Percentiles rank a stretch among this genome's conserved stretches.
These are phyloP conservation scores for Accipiter cooperii DNA, from an alignment of 2,113 vertebrate genomes.

Conservation along the genomic window DNA sequence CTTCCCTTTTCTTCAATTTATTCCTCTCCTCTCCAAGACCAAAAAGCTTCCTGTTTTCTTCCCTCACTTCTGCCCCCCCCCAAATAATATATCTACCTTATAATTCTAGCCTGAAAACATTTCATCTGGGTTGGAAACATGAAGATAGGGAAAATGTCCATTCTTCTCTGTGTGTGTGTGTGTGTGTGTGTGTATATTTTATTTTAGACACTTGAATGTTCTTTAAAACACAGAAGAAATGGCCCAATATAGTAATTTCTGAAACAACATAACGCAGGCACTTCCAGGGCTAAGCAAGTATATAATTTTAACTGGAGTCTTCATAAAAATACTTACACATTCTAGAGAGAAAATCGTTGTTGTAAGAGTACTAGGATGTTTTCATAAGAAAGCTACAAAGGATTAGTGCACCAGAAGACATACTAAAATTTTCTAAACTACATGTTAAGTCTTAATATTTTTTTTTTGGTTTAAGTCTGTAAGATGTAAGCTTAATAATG, in stretches of 20 bases:
- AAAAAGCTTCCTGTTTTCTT: background rate
- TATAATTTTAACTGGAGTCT: background rate
- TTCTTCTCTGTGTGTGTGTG: background rate
- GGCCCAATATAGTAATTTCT: background rate
- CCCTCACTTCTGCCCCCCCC: background rate
- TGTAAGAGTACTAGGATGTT: background rate
- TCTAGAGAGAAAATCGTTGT: background rate
- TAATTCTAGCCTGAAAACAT: background rate
- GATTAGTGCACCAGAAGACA: background rate
- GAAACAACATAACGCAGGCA: background rate
- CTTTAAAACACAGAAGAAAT: background rate
- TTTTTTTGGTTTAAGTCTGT: background rate
- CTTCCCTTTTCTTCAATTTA: background rate
- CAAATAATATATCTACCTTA: background rate
- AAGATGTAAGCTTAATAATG: background rate
- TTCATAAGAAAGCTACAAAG: background rate
- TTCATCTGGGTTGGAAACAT: background rate
- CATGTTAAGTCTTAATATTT: background rate
- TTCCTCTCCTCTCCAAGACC: background rate
- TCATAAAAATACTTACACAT: background rate
- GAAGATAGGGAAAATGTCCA: background rate
- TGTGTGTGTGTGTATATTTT: background rate
- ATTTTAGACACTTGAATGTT: background rate
- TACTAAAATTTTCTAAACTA: background rate
- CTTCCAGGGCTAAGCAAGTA: background rate